Evolutionary conservation across 1,140 invertebrate species (phyloP), one percentile per base, ranked within the genome.

Genomic region (Micrasema longulum): DNA sequence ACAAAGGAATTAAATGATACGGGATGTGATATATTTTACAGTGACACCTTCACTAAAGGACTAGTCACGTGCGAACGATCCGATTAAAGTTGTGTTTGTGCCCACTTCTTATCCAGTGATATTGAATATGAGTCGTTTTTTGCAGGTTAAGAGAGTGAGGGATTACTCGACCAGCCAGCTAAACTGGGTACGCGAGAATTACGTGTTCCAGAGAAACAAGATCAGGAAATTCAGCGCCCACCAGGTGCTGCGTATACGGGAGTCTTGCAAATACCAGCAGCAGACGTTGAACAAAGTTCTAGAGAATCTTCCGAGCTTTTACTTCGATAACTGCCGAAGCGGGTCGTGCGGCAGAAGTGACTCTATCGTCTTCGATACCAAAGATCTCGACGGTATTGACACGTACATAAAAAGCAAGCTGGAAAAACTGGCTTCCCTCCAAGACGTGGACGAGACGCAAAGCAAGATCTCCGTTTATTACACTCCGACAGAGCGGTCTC

Each of bases 191-290:
- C 88, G 95, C 55, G 95, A 97, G 79, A 97, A 96, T 81, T 98
- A 98, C 82, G 92, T 97, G 77, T 95, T 95, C 87, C 96, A 98
- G 84, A 88, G 96, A 12, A 94, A 97, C 79, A 92, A 96, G 78
- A 96, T 98, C 63, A 87, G 95, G 12, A 97, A 98, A 81, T 98
- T 97, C 84, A 96, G 95, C 81, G 91, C 94, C 0, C 93, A 96
- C 78, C 96, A 98, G 80, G 90, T 97, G 36, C 82, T 97, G 12
- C 87, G 94, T 50, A 84, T 97, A 2, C 89, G 95, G 6, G 95
- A 97, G 81, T 95, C 94, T 5, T 97, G 96, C 87, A 97, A 97
- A 82, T 95, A 96, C 77, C 95, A 97, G 80, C 96, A 97, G 80
- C 94, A 96, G 81, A 96, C 95, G 2, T 82, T 98, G 6, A 95